Base-by-base conservation (phyloP, 2,888 invertebrate genomes). In the Oscheius sp. region DNA sequence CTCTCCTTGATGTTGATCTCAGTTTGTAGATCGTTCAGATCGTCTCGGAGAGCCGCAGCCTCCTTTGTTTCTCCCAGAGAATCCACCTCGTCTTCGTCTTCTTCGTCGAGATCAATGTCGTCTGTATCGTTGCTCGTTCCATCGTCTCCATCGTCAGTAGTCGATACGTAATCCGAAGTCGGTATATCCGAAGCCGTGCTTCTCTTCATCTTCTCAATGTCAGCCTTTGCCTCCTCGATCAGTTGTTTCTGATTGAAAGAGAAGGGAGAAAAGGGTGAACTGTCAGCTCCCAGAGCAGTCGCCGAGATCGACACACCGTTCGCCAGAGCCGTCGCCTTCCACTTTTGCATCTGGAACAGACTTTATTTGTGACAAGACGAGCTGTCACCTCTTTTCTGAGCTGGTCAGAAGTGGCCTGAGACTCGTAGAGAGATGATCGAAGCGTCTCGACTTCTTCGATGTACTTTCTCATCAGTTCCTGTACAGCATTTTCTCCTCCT, bases 1-100 rank as follows among this genome's bases (percentile, higher is more conserved):
- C 78, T 94, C 83, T 96, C 94, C 89, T 98, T 98, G 73, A 96
- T 94, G 89, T 94, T 94, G 81, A 98, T 97, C 90, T 97, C 96
- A 62, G 94, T 94, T 74, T 95, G 96, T 21, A 98, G 91, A 10
- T 94, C 94, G 13, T 95, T 94, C 76, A 98, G 91, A 89, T 96
- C 95, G 47, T 94, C 94, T 82, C 94, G 77, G 35, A 86, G 73
- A 0, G 33, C 60, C 5, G 11, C 35, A 32, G 60, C 59, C 29
- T 70, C 93, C 1, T 92, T 92, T 84, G 93, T 93, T 0, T 93
- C 92, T 70, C 92, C 92, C 77, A 91, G 91, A 35, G 90, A 90
- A 2, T 90, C 90, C 77, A 91, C 91, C 33, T 77, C 75, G 37
- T 79, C 78, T 51, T 78, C 77, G 55, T 73, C 73, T 1, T 70